Evolutionary conservation across 2,888 invertebrate genomes (phyloP), one percentile per base, ranked within the genome.

Genomic region (Platycheirus albimanus): DNA sequence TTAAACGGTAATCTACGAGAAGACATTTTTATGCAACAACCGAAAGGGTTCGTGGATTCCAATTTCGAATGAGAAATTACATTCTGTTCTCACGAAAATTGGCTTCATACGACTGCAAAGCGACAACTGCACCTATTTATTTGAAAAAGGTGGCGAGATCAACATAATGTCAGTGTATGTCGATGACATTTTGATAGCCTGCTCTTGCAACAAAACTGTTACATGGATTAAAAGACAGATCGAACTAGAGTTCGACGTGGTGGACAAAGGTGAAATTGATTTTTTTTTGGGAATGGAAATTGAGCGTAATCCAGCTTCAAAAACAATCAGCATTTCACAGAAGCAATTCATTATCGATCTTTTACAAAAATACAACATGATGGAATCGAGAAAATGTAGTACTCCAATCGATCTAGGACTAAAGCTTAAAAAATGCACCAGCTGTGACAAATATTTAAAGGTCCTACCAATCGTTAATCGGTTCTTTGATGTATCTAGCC

Each of bases 401-500:
- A 76, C 75, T 15, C 71, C 67, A 6, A 47, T 79, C 3, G 79
- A 79, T 58, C 58, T 67, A 36, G 67, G 71, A 4, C 17, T 51
- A 8, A 70, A 47, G 15, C 6, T 84, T 2, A 64, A 47, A 47
- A 72, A 54, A 41, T 74, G 84, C 36, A 19, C 11, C 15, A 38
- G 24, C 2, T 47, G 41, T 8, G 63, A 70, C 6, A 13, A 24
- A 24, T 24, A 6, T 24, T 3, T 24, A 24, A 24, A 24, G 6
- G 24, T 24, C 11, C 24, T 81, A 76, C 17, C 76, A 76, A 36
- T 81, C 81, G 19, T 30, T 81, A n/a, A 76, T 71, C 61, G 80
- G 75, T 10, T 70, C 74, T 2, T 52, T 80, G 11, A 75, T 64
- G 36, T 80, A 75, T 17, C 41, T 70, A 10, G 52, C 36, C 10